Base-by-base conservation (phyloP, 2,888 invertebrate species). In the Heliconius ethilla region DNA sequence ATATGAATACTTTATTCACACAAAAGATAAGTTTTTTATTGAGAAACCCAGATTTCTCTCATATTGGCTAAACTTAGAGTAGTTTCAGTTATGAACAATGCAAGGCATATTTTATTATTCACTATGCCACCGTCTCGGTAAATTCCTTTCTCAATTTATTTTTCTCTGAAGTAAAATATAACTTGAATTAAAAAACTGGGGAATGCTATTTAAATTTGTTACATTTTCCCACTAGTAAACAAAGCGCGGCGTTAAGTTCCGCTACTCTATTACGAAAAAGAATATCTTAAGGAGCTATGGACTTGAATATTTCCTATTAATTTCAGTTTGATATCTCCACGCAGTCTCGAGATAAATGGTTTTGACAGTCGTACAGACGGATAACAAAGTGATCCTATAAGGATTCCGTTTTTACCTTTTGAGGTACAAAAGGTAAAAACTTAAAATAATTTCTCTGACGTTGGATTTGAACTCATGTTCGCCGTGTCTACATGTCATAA, bases 81-180 rank as follows among this genome's bases (percentile, higher is more conserved):
- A 37, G 67, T 37, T 37, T n/a, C n/a, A 67, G 67, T 67, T 67
- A 67, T 67, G 37, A 67, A 67, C 33, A 67, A 67, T 67, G 67
- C 67, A 37, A 18, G 13, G 67, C 37, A 67, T n/a, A 37, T 37
- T 67, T 67, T 67, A 67, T 67, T 67, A 37, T 67, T 37, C n/a
- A 67, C 63, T 63, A 63, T 63, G 11, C 25, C 63, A 37, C 29
- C 37, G n/a, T 67, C 37, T 67, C 37, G 18, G 67, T 11, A 22
- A 29, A 65, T 65, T 15, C 11, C n/a, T 9, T 11, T n/a, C 33
- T 33, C 18, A 33, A 65, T 65, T 65, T 18, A 65, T 65, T 59
- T 22, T 25, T 63, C 25, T 63, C 25, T 11, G 13, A 13, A 63
- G 25, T 27, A 63, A 13, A 63, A 63, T 63, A 63, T 27, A 63